Evolutionary conservation across 2,113 vertebrate species (phyloP).

Genomic region (Promerops cafer): DNA sequence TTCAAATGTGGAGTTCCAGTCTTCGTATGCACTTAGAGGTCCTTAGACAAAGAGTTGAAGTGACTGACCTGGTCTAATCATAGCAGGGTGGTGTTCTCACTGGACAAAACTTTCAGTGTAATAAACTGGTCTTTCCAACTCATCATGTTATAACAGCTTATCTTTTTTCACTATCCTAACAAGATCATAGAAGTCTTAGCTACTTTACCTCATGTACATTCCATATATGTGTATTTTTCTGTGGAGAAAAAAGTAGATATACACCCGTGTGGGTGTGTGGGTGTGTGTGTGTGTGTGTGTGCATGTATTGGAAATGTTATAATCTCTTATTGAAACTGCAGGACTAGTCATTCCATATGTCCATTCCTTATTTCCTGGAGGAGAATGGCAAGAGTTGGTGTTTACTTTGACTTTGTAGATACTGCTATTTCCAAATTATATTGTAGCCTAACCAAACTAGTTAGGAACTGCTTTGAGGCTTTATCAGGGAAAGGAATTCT

Average conservation of each 20-base stretch:
- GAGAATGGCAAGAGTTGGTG: background rate
- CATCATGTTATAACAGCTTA: too few species aligned
- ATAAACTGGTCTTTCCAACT: too few species aligned
- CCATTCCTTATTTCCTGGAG: background rate
- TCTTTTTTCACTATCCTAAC: too few species aligned
- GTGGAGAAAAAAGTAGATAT: too few species aligned
- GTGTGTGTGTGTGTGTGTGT: too few species aligned
- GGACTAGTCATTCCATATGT: background rate
- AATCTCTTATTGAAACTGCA: background rate
- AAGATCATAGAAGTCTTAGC: too few species aligned
- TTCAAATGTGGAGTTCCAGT: background rate
- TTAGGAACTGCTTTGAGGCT: background rate
- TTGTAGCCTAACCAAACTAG: background rate
- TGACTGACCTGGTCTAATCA: background rate
- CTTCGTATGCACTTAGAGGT: background rate
- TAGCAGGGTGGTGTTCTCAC: too few species aligned
- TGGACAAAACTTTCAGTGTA: too few species aligned
- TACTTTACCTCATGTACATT: too few species aligned
- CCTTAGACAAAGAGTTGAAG: background rate
- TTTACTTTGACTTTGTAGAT: background rate
- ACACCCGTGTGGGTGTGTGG: too few species aligned
- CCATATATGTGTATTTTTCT: too few species aligned
- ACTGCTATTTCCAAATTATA: background rate
- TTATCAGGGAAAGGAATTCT: background rate
- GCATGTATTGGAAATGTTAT: too few species aligned